Percentiles rank a stretch among this genome's conserved stretches.
Conservation (phyloP, 2,797 vertebrate species). For the Gallirallus australis region DNA sequence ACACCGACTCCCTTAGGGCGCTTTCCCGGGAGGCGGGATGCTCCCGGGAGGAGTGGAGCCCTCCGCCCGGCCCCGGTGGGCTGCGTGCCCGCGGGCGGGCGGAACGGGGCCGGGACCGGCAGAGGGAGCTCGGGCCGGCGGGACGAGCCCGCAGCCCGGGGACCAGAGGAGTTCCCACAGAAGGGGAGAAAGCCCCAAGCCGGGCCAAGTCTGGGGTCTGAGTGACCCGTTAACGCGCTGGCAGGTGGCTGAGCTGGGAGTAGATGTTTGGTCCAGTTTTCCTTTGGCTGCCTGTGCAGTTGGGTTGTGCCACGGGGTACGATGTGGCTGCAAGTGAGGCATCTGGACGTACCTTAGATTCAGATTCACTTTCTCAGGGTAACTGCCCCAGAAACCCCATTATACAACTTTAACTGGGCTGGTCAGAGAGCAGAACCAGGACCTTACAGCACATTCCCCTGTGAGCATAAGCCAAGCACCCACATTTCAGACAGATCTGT, state of each 20-base stretch:
- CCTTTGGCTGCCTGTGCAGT: fast-evolving
- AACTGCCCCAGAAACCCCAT: background rate
- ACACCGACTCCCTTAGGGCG: fast-evolving
- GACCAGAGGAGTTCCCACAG: fast-evolving
- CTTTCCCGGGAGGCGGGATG: background rate
- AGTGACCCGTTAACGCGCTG: background rate
- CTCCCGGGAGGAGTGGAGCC: too few relatives aligned
- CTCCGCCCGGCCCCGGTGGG: background rate
- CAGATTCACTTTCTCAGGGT: background rate
- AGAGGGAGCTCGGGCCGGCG: constrained; percentile 50
- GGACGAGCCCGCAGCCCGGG: background rate
- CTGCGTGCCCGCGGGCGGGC: background rate
- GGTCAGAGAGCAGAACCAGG: background rate
- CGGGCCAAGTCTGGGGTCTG: too few relatives aligned
- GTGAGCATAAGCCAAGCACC: fast-evolving
- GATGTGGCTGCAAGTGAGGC: fast-evolving
- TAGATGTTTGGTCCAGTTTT: background rate
- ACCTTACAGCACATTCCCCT: fast-evolving
- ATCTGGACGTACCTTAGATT: fast-evolving
- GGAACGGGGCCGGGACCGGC: constrained; percentile 4
- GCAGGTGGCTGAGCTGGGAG: background rate
- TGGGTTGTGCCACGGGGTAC: fast-evolving
- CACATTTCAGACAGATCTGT: background rate
- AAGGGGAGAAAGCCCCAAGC: background rate
- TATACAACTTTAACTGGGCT: fast-evolving